Evolutionary conservation across 2,113 vertebrate species (phyloP).

Genomic region (Kryptolebias marmoratus): DNA sequence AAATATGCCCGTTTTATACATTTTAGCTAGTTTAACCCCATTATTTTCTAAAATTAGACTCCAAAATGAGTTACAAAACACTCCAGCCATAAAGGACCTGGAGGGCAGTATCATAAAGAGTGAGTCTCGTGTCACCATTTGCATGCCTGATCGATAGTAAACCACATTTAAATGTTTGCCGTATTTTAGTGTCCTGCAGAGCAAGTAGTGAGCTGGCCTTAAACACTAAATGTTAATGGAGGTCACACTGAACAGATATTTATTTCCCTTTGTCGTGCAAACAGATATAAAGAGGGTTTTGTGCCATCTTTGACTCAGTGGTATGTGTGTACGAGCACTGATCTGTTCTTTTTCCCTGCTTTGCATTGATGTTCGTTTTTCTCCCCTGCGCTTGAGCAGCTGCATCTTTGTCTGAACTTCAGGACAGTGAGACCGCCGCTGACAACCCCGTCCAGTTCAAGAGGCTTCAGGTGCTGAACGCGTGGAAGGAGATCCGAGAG

Average conservation of each 20-base stretch:
- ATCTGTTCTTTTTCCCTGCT: constrained; percentile 3
- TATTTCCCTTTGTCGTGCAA: constrained; percentile 28
- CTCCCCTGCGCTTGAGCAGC: constrained; percentile 52
- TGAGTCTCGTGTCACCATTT: constrained; percentile 36
- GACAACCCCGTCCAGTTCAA: constrained; percentile 61
- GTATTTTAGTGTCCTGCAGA: constrained; percentile 1
- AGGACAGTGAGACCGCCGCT: neutral
- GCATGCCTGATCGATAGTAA: constrained; percentile 14
- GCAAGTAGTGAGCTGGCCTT: neutral
- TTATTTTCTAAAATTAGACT: constrained; percentile 59
- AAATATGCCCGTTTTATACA: neutral
- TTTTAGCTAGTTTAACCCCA: constrained; percentile 2
- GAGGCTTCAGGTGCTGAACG: constrained; percentile 71
- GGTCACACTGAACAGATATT: neutral
- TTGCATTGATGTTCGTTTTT: constrained; percentile 6
- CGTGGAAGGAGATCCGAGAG: constrained; percentile 71
- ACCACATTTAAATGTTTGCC: constrained; percentile 15
- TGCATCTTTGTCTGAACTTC: neutral
- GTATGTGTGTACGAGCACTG: neutral
- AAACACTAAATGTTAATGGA: too few relatives aligned
- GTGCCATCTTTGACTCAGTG: constrained; percentile 17
- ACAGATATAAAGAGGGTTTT: constrained; percentile 16
- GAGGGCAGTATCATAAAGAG: constrained; percentile 37
- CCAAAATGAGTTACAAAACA: constrained; percentile 63
- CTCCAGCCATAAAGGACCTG: constrained; percentile 3